These are phyloP conservation scores for Brachionus koreanus DNA, from an alignment of 1,140 invertebrate species.

Conservation along the genomic window DNA sequence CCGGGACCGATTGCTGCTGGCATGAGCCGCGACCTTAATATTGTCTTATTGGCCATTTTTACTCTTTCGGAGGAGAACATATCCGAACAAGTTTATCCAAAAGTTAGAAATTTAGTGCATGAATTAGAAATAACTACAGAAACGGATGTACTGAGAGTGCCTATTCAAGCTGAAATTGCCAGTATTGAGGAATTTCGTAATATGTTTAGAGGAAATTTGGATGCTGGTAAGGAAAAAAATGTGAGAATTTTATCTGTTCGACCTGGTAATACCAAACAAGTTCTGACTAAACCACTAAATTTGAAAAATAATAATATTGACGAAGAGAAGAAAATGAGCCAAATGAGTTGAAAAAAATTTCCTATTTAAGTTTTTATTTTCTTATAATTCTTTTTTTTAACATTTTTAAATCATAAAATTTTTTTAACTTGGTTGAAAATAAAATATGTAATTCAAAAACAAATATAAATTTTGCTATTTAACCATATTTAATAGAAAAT, in stretches of 20 bases:
- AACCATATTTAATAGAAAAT: too few species aligned
- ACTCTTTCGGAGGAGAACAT: slow-evolving; percentile 25
- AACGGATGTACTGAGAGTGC: slow-evolving; percentile 54
- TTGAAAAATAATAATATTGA: background rate
- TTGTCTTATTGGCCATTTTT: slow-evolving; percentile 58
- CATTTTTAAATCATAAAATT: background rate
- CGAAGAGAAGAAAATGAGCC: background rate
- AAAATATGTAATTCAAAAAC: too few species aligned
- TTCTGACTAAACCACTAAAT: slow-evolving; percentile 18
- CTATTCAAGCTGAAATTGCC: slow-evolving; percentile 50
- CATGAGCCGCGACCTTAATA: slow-evolving; percentile 52
- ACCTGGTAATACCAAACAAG: slow-evolving; percentile 28
- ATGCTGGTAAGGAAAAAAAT: slow-evolving; percentile 38
- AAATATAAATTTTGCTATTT: too few species aligned
- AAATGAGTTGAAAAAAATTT: background rate
- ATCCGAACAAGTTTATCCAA: slow-evolving; percentile 46
- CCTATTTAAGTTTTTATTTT: background rate
- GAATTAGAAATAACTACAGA: slow-evolving; percentile 56
- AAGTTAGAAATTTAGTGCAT: slow-evolving; percentile 52
- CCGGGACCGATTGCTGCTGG: slow-evolving; percentile 58
- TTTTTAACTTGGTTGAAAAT: background rate
- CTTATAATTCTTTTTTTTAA: background rate
- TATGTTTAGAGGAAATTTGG: slow-evolving; percentile 34
- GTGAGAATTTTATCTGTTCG: slow-evolving; percentile 39
- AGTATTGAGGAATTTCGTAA: slow-evolving; percentile 19